Evolutionary conservation across 92 coral and sea anemone genomes (phyloP).

Genomic region (Siderastrea siderea): DNA sequence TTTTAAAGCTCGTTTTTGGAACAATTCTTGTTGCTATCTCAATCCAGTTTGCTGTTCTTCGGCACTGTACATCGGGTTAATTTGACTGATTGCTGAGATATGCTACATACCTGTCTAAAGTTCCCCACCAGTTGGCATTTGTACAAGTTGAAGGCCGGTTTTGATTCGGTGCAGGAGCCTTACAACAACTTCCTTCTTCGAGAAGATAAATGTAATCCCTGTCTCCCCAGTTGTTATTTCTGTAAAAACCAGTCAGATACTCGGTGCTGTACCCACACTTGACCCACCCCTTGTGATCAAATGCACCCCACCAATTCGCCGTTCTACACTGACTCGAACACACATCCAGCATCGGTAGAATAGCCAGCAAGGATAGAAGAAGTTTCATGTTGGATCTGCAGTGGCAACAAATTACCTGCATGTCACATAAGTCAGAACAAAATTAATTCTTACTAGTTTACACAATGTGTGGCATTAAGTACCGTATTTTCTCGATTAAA

Average conservation of each 20-base stretch:
- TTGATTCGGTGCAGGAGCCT: slow-evolving; percentile 53
- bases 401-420: background rate
- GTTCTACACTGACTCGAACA: slow-evolving; percentile 32
- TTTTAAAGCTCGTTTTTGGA: no score
- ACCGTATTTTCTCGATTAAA: no score
- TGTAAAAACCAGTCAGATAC: slow-evolving; percentile 64
- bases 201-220: slow-evolving; percentile 47
- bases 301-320: slow-evolving; percentile 65
- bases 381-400: background rate
- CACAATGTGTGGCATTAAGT: no score
- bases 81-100: background rate
- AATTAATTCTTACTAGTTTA: no score
- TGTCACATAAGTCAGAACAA: no score
- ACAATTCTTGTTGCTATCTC: no score
- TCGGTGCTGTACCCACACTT: slow-evolving; percentile 42
- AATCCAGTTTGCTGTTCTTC: no score
- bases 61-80: no score
- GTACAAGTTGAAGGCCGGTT: slow-evolving; percentile 54
- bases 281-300: slow-evolving; percentile 65
- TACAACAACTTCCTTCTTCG: slow-evolving; percentile 68
- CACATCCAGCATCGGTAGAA: background rate
- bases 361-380: background rate
- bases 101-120: slow-evolving; percentile 49
- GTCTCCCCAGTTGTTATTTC: slow-evolving; percentile 20
- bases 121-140: slow-evolving; percentile 64